Conservation (phyloP, 2,888 invertebrate genomes). For the Eilema caniola region DNA sequence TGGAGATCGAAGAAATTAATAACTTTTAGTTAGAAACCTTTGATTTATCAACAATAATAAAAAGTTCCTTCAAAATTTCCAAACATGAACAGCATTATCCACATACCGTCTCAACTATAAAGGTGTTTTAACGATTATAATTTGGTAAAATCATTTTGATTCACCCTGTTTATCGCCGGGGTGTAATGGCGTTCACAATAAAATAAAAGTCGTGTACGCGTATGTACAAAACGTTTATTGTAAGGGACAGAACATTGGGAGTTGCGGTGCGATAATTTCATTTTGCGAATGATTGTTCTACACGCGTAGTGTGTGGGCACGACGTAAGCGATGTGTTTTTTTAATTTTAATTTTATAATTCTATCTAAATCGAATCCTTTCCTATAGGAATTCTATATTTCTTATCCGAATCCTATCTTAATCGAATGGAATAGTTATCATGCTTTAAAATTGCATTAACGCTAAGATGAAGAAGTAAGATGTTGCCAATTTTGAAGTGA, state of each 20-base stretch:
- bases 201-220: slow-evolving; percentile 20
- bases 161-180: slow-evolving; percentile 1
- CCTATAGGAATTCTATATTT: no score
- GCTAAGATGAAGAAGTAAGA: no score
- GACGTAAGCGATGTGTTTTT: slow-evolving; percentile 16
- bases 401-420: no score
- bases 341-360: background rate
- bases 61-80: background rate
- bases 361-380: no score
- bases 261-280: slow-evolving; percentile 49
- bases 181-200: slow-evolving; percentile 4
- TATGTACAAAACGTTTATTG: slow-evolving; percentile 32
- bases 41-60: background rate
- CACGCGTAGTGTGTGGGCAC: slow-evolving; percentile 25
- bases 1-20: no score
- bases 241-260: slow-evolving; percentile 25
- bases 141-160: slow-evolving; percentile 11
- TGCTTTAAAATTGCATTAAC: no score
- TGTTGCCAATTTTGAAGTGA: no score
- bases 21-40: background rate
- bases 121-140: background rate
- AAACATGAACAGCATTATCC: background rate
- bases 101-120: background rate
- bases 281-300: slow-evolving; percentile 55
- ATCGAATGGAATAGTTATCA: no score